Evolutionary conservation across 2,113 vertebrate genomes (phyloP).

Genomic region (Talpa occidentalis): DNA sequence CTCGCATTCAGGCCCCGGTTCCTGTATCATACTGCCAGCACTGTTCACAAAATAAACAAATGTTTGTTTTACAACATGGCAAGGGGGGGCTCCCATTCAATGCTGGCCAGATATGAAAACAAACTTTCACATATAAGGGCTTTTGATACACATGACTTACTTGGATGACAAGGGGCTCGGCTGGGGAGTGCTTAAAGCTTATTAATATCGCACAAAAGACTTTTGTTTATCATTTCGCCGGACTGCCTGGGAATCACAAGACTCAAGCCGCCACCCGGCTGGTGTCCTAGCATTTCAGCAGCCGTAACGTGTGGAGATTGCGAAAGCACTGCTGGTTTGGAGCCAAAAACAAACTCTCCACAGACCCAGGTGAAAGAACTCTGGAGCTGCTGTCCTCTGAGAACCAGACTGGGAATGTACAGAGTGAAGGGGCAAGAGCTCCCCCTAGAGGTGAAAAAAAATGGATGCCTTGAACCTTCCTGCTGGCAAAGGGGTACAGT

Average conservation of each 20-base stretch:
- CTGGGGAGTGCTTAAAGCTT: constrained; percentile 87
- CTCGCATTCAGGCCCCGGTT: constrained; percentile 84
- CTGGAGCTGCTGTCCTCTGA: background rate
- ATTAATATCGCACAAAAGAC: constrained; percentile 90
- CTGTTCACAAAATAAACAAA: constrained; percentile 89
- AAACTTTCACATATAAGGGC: constrained; percentile 87
- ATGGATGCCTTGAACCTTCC: background rate
- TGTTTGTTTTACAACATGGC: constrained; percentile 89
- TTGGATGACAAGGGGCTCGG: constrained; percentile 84
- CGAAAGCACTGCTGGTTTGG: constrained; percentile 77
- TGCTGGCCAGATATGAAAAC: constrained; percentile 88
- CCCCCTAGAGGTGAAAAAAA: constrained; percentile 73
- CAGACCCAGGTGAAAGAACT: constrained; percentile 80
- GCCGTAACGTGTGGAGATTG: constrained; percentile 78
- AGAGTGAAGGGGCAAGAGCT: constrained; percentile 75
- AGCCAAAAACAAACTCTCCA: constrained; percentile 70
- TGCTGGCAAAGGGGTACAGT: background rate
- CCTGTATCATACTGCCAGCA: constrained; percentile 83
- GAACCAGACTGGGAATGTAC: background rate
- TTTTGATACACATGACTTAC: constrained; percentile 88
- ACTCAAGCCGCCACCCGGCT: constrained; percentile 82
- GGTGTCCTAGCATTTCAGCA: constrained; percentile 81
- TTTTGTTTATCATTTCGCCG: constrained; percentile 88
- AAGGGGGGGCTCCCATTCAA: constrained; percentile 86
- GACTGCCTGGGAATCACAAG: constrained; percentile 88